phyloP scores from a whole-genome alignment of 2,797 vertebrate species.

The Knipowitschia caucasica region DNA sequence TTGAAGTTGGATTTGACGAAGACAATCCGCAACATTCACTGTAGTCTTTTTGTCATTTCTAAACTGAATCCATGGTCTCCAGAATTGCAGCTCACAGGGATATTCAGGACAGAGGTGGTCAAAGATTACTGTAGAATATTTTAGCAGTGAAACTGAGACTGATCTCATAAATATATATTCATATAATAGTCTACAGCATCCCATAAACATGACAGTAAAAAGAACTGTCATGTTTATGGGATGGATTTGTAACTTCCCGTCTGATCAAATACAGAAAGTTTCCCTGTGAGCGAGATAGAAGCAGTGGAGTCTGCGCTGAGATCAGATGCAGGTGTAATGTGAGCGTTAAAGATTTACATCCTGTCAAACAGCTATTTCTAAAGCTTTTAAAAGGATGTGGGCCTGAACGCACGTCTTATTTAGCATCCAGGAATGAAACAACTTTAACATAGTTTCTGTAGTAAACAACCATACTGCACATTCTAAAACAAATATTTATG shows the following conservation, averaged over 20 bases:
- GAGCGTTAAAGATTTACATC: background rate
- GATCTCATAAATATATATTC: constrained; percentile 18
- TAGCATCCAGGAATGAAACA: too few species aligned
- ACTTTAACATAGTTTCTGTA: too few species aligned
- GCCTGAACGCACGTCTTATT: too few species aligned
- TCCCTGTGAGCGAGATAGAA: constrained; percentile 23
- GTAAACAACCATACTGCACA: too few species aligned
- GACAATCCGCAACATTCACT: constrained; percentile 1
- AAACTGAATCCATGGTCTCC: background rate
- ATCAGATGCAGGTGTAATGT: constrained; percentile 23
- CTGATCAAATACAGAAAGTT: constrained; percentile 28
- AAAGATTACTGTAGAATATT: background rate
- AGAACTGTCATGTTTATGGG: constrained; percentile 16
- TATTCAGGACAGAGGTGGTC: background rate
- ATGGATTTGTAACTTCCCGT: constrained; percentile 20
- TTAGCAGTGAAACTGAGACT: constrained; percentile 20
- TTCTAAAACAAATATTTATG: too few species aligned
- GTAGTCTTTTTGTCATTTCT: background rate
- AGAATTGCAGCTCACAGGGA: background rate
- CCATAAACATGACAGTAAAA: too few species aligned
- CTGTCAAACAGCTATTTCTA: too few species aligned
- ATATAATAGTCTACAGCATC: too few species aligned
- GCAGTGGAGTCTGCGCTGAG: constrained; percentile 23
- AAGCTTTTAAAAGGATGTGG: too few species aligned
- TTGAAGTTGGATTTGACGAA: constrained; percentile 3